These are phyloP conservation scores for Hypotaenidia okinawae DNA, from an alignment of 2,797 vertebrate genomes.

Conservation along the genomic window DNA sequence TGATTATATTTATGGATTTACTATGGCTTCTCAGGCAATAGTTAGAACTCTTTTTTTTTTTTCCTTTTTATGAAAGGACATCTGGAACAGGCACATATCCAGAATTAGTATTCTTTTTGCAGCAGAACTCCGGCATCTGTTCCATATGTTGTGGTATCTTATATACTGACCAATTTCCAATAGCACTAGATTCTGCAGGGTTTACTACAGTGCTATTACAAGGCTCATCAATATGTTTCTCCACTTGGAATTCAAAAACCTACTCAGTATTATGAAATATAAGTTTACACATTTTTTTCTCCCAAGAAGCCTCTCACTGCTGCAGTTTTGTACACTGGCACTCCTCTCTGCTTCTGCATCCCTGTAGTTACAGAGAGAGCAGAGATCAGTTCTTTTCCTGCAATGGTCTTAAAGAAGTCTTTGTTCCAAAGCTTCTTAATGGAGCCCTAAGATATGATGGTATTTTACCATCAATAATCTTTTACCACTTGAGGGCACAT, in stretches of 20 bases:
- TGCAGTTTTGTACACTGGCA: neutral
- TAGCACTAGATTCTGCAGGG: neutral
- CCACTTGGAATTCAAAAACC: neutral
- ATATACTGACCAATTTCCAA: neutral
- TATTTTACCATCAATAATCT: neutral
- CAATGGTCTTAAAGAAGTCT: neutral
- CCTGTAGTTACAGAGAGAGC: neutral
- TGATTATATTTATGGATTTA: neutral
- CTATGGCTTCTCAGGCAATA: neutral
- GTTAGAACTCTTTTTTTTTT: neutral
- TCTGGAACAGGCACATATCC: conserved; percentile 5
- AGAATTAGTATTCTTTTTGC: conserved; percentile 31
- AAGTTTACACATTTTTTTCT: neutral
- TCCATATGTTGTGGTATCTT: neutral
- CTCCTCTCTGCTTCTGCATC: neutral
- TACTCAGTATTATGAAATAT: conserved; percentile 7
- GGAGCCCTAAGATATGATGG: neutral
- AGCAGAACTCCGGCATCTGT: conserved; percentile 23
- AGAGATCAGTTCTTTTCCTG: neutral
- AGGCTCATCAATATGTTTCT: neutral
- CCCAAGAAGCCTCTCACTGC: neutral
- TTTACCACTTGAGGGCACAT: neutral
- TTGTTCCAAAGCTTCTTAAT: neutral
- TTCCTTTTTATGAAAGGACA: neutral
- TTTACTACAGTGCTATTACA: neutral